Evolutionary conservation across 2,797 vertebrate species (phyloP).

Genomic region (Zalophus californianus): DNA sequence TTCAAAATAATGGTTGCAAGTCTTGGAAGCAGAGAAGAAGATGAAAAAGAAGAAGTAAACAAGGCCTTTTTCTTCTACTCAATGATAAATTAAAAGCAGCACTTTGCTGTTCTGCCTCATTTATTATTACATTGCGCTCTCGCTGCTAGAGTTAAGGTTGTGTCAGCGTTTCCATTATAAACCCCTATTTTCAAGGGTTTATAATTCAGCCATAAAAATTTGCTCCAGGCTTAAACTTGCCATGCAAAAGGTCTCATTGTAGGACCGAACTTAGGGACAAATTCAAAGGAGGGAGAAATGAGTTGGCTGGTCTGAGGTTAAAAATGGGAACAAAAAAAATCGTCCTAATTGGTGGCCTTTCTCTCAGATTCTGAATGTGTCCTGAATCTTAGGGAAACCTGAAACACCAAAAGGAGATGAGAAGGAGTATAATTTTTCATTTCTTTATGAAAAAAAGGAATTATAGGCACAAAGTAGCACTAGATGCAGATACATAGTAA

Average conservation of each 20-base stretch:
- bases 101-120: conserved; percentile 86
- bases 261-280: conserved; percentile 77
- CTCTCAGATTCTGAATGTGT: conserved; percentile 43
- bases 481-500: not conserved
- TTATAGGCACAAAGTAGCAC: not conserved
- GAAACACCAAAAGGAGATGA: not conserved
- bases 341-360: not conserved
- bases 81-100: conserved; percentile 89
- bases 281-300: conserved; percentile 62
- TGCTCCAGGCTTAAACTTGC: conserved; percentile 77
- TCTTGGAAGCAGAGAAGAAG: conserved; percentile 85
- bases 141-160: conserved; percentile 69
- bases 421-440: not conserved
- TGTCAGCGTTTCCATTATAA: conserved; percentile 82
- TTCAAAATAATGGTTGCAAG: conserved; percentile 89
- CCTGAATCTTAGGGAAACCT: conserved; percentile 32
- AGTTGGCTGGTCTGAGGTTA: conserved; percentile 12
- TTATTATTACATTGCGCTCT: conserved; percentile 83
- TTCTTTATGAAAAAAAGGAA: not conserved
- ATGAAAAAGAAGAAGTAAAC: conserved; percentile 87
- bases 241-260: conserved; percentile 80
- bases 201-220: conserved; percentile 79
- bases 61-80: conserved; percentile 86
- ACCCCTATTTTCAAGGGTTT: conserved; percentile 81
- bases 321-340: not conserved